Conservation (phyloP, 2,888 invertebrate genomes). For the Sminthurinus aureus region DNA sequence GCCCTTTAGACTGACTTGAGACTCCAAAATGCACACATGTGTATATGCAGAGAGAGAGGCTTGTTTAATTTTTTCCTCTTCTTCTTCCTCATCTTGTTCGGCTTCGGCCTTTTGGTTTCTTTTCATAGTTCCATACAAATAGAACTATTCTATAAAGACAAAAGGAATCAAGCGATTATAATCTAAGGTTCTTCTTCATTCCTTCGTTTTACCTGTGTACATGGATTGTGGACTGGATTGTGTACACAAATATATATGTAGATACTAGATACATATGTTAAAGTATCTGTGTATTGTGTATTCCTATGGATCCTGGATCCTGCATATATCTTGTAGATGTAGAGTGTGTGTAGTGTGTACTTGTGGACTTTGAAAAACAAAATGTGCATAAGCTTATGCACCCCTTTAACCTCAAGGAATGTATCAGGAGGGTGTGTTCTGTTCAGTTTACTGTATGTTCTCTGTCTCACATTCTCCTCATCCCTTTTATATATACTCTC, state of each 20-base stretch:
- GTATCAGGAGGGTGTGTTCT: slow-evolving; percentile 42
- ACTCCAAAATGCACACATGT: neutral
- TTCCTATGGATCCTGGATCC: no score
- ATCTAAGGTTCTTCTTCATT: slow-evolving; percentile 25
- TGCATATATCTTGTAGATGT: no score
- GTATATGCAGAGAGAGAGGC: neutral
- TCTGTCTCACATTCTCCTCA: slow-evolving; percentile 26
- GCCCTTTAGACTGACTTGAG: slow-evolving; percentile 21
- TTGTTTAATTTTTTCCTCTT: no score
- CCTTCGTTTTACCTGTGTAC: slow-evolving; percentile 30
- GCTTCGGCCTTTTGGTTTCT: slow-evolving; percentile 11
- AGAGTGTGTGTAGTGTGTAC: no score
- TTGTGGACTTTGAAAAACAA: no score
- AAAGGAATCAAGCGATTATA: slow-evolving; percentile 44
- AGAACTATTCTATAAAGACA: slow-evolving; percentile 38
- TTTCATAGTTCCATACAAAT: slow-evolving; percentile 20
- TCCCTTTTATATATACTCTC: neutral
- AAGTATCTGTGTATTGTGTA: no score
- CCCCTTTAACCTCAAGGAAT: slow-evolving; percentile 38
- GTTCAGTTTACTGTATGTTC: slow-evolving; percentile 19
- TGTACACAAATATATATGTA: no score
- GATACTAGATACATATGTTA: no score
- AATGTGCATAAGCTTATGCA: slow-evolving; percentile 34
- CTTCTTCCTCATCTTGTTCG: neutral
- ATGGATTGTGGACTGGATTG: no score